Evolutionary conservation across 2,888 invertebrate genomes (phyloP), one percentile per base, ranked within the genome.

Genomic region (Trissolcus japonicus): DNA sequence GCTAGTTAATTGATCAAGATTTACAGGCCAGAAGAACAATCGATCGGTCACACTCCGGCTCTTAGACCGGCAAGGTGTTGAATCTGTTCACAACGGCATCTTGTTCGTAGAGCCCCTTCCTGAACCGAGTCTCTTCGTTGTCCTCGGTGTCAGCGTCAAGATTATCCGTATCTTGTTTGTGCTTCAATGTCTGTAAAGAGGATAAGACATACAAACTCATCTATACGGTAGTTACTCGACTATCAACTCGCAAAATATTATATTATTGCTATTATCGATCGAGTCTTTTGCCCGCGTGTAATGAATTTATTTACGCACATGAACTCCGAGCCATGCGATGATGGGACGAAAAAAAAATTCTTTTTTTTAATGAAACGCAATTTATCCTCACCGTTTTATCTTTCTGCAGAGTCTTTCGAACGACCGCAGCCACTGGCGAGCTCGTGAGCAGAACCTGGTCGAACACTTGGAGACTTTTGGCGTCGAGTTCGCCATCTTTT

Each of bases 161-260:
- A 78, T 78, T 75, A 75, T 74, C 61, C 67, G 62, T 67, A 75
- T 75, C 74, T 78, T 78, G 78, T 78, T 78, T 75, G 71, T 67
- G 60, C 74, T 71, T 66, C 74, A 74, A 62, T 71, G 74, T 71
- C 74, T 78, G 78, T 71, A 78, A 78, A 78, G 60, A 71, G 71
- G 71, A 75, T 78, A 78, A 75, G 71, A 51, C 63, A 68, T 72
- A 67, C 69, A 67, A 63, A 75, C 65, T 78, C 78, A 78, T 78
- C 62, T 63, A 67, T 71, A 78, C 78, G 48, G 69, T 66, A 78
- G 74, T 67, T 67, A 65, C 51, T 6, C 14, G 60, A 68, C 46
- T 73, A 77, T 77, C 68, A 73, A 68, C 48, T 51, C 21, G 55
- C 62, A 61, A 74, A 73, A 69, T 73, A 78, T 77, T 68, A 46